Conservation (phyloP, 2,888 invertebrate genomes). For the Caenorhabditis sp. region DNA sequence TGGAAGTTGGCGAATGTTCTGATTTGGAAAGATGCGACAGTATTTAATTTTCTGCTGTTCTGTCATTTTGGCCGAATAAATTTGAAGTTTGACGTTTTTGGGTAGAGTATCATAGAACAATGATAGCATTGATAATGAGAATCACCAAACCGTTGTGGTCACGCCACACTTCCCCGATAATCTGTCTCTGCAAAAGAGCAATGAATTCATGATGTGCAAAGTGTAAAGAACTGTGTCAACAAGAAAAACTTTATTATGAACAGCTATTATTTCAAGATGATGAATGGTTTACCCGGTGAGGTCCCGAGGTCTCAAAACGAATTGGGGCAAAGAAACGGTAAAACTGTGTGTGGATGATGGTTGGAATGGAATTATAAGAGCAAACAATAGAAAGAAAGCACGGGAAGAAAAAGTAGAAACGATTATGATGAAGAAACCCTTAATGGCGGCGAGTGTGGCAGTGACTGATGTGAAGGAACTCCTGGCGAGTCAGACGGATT, state of each 20-base stretch:
- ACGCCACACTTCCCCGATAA: not conserved
- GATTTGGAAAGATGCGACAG: slow-evolving; percentile 44
- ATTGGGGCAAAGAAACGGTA: not conserved
- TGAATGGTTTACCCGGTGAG: slow-evolving; percentile 4
- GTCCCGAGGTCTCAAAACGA: slow-evolving; percentile 1
- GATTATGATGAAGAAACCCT: not conserved
- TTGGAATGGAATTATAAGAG: slow-evolving; percentile 13
- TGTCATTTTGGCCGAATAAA: not conserved
- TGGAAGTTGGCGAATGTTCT: slow-evolving; percentile 50
- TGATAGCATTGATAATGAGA: not conserved
- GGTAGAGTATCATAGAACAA: not conserved
- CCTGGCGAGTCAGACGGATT: slow-evolving; percentile 67
- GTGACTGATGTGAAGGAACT: slow-evolving; percentile 69
- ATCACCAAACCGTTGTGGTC: not conserved
- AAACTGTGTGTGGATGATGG: slow-evolving; percentile 8
- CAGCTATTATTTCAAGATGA: slow-evolving; percentile 8
- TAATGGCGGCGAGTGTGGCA: slow-evolving; percentile 64
- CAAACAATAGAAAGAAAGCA: slow-evolving; percentile 1
- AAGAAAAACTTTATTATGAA: slow-evolving; percentile 7
- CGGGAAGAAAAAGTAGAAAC: not conserved
- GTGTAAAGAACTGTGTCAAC: too few relatives aligned
- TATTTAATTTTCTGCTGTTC: slow-evolving; percentile 5
- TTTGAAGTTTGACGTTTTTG: slow-evolving; percentile 3
- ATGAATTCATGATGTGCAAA: too few relatives aligned
- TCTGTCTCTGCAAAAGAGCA: not conserved